phyloP scores from a whole-genome alignment of 1,140 invertebrate species.

The Drosophila lini region DNA sequence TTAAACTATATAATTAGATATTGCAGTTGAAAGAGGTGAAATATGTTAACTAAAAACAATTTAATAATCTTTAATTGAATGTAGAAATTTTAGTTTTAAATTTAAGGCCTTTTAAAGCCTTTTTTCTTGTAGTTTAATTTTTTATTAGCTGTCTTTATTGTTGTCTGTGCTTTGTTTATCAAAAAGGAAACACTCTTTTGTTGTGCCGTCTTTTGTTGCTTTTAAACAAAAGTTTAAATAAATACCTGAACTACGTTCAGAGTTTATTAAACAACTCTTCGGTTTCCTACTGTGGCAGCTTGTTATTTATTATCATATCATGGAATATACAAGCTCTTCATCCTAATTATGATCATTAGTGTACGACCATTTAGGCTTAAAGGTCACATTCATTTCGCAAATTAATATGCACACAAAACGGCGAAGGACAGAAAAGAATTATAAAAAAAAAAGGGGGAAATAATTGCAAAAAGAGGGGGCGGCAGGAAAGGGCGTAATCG shows the following conservation, averaged over 20 bases:
- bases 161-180: background rate
- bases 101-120: background rate
- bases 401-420: conserved; percentile 6
- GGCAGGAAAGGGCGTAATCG: conserved; percentile 1
- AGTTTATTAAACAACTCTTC: background rate
- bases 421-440: conserved; percentile 27
- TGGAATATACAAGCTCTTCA: conserved; percentile 2
- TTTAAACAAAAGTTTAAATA: background rate
- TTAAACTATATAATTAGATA: background rate
- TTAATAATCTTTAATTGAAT: background rate
- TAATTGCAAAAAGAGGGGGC: background rate
- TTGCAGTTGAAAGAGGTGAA: background rate
- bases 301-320: background rate
- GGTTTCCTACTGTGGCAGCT: background rate
- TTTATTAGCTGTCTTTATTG: background rate
- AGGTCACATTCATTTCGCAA: conserved; percentile 26
- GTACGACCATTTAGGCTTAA: conserved; percentile 20
- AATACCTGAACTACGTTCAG: background rate
- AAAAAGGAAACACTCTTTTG: background rate
- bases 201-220: background rate
- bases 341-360: conserved; percentile 41
- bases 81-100: no score
- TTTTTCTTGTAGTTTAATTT: background rate
- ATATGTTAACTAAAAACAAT: background rate
- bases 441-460: background rate